Evolutionary conservation across 2,888 invertebrate genomes (phyloP), one percentile per base, ranked within the genome.

Genomic region (Plebejus argus): DNA sequence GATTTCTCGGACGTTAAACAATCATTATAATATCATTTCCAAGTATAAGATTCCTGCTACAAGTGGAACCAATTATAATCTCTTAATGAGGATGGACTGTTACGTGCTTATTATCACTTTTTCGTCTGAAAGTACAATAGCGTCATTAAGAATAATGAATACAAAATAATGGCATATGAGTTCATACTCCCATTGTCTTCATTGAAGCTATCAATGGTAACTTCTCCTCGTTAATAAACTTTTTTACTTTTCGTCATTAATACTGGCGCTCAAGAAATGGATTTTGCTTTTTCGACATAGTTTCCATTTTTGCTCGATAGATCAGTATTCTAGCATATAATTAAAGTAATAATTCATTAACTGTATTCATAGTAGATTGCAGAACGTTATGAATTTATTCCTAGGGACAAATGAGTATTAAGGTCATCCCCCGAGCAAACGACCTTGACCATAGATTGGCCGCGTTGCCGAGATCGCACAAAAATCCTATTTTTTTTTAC

Each of bases 111-210:
- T 45, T 45, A 45, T 71, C 71, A 71, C 45, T 72, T 72, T 72
- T 72, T 72, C 45, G 45, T 23, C 39, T 39, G 45, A 39, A 23
- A 53, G 20, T 15, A 74, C 28, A 74, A 28, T 28, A 15, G 0
- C 74, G 1, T 74, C 53, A 28, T 74, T 74, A 74, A 28, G 49
- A 49, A 74, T 74, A 74, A 74, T 49, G 23, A 74, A 74, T 53
- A 74, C 74, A 53, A 74, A 72, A 72, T 72, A 53, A 53, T 28
- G 74, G 23, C 74, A 49, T 28, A 28, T 23, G 49, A 18, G 74
- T 23, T 72, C 66, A 66, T 28, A 66, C 12, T 28, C 12, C 66
- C 15, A 66, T 66, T 66, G 33, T 66, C 33, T 74, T 28, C 15
- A 53, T 74, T 49, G 28, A 23, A 28, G 28, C 28, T 12, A 45